Conservation (phyloP, 2,113 vertebrate genomes). For the Taurulus bubalis region DNA sequence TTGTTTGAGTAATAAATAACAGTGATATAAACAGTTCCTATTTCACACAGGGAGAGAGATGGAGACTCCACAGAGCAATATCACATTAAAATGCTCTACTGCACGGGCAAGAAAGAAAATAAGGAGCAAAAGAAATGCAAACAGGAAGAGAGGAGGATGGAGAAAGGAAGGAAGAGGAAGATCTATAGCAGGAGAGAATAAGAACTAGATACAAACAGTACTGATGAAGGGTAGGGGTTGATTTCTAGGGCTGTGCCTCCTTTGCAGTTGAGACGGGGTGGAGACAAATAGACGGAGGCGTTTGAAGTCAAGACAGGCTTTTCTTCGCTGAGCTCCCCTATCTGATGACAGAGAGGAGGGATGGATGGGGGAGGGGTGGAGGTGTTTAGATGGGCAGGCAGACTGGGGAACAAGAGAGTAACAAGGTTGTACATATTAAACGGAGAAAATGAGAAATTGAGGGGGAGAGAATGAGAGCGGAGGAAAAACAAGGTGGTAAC, state of each 20-base stretch:
- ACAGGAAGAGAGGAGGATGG: conserved; percentile 41
- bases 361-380: conserved; percentile 29
- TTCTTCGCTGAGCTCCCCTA: conserved; percentile 65
- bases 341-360: conserved; percentile 69
- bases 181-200: conserved; percentile 43
- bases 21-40: conserved; percentile 29
- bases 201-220: conserved; percentile 24
- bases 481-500: conserved; percentile 40
- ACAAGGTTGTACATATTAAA: conserved; percentile 73
- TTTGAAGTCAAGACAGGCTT: conserved; percentile 81
- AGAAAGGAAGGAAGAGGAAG: conserved; percentile 12
- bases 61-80: conserved; percentile 12
- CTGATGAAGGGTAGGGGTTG: conserved; percentile 38
- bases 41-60: conserved; percentile 32
- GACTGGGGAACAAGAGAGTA: conserved; percentile 41
- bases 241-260: conserved; percentile 58
- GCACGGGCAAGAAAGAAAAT: conserved; percentile 22
- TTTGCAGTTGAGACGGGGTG: conserved; percentile 60
- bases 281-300: conserved; percentile 72
- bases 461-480: conserved; percentile 13
- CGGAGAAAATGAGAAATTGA: conserved; percentile 56
- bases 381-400: conserved; percentile 27
- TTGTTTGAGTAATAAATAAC: conserved; percentile 55
- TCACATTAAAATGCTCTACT: conserved; percentile 36
- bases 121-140: conserved; percentile 39